phyloP scores from a whole-genome alignment of 2,797 vertebrate genomes.

The Hydrocynus forskahlii region DNA sequence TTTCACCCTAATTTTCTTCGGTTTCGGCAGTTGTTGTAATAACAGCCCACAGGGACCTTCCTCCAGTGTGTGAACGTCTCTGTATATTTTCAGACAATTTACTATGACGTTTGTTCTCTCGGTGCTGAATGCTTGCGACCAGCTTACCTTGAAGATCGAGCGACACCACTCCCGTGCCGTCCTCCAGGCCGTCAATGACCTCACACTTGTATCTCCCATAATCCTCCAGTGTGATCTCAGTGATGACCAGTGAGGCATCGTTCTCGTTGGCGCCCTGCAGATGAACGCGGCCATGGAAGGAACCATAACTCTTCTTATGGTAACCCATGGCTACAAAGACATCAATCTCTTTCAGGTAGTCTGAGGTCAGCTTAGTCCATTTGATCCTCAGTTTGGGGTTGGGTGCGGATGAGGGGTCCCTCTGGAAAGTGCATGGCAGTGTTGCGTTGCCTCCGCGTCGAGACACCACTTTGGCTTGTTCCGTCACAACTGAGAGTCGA shows the following conservation, averaged over 20 bases:
- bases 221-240: constrained; percentile 88
- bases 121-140: not conserved
- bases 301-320: constrained; percentile 89
- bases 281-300: constrained; percentile 88
- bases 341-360: constrained; percentile 94
- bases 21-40: too few species aligned
- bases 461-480: constrained; percentile 86
- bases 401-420: constrained; percentile 78
- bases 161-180: constrained; percentile 85
- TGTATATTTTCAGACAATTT: too few species aligned
- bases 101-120: too few species aligned
- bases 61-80: too few species aligned
- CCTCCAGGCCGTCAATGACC: constrained; percentile 95
- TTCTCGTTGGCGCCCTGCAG: constrained; percentile 81
- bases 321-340: constrained; percentile 94
- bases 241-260: constrained; percentile 91
- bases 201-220: constrained; percentile 97
- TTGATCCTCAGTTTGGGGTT: constrained; percentile 92
- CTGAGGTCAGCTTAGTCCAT: constrained; percentile 96
- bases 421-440: constrained; percentile 87
- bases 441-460: constrained; percentile 89
- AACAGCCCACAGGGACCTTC: too few species aligned
- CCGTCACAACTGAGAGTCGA: constrained; percentile 83
- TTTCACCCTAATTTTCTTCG: too few species aligned
- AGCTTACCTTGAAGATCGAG: constrained; percentile 90